Percentiles rank a stretch among this genome's conserved stretches.
Conservation (phyloP, 2,888 invertebrate species). For the Doris montereyensis region DNA sequence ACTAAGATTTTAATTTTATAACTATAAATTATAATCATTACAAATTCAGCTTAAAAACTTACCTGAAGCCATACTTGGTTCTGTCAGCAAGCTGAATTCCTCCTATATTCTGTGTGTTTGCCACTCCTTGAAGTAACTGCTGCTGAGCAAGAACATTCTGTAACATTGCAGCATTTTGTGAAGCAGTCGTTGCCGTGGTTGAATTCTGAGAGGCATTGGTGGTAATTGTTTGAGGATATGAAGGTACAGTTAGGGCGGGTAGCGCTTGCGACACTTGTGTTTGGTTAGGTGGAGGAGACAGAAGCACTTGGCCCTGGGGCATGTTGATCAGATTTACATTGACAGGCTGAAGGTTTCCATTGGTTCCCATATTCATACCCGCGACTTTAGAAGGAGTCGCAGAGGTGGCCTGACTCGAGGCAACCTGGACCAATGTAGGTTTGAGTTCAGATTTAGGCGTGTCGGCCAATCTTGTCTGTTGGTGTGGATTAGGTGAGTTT, state of each 20-base stretch:
- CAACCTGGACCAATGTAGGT: background rate
- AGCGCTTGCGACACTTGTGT: constrained; percentile 34
- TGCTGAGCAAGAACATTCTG: constrained; percentile 51
- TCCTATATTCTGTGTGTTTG: constrained; percentile 50
- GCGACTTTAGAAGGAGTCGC: background rate
- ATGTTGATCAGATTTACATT: constrained; percentile 52
- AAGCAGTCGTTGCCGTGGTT: constrained; percentile 44
- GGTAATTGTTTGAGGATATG: constrained; percentile 54
- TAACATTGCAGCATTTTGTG: constrained; percentile 32
- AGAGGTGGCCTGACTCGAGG: background rate
- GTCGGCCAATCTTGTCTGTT: background rate
- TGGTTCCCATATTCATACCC: background rate
- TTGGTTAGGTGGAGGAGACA: constrained; percentile 48
- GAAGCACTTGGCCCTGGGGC: constrained; percentile 49
- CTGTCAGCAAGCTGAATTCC: constrained; percentile 53
- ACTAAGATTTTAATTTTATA: background rate
- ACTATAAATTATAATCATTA: background rate
- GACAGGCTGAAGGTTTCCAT: constrained; percentile 42
- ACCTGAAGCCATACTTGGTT: constrained; percentile 54
- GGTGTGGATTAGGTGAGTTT: background rate
- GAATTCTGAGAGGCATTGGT: constrained; percentile 53
- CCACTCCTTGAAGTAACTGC: constrained; percentile 55
- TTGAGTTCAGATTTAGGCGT: background rate
- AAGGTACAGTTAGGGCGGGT: constrained; percentile 52
- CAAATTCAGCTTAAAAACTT: background rate